Conservation (phyloP, 2,797 vertebrate species). For the Cuniculus paca region DNA sequence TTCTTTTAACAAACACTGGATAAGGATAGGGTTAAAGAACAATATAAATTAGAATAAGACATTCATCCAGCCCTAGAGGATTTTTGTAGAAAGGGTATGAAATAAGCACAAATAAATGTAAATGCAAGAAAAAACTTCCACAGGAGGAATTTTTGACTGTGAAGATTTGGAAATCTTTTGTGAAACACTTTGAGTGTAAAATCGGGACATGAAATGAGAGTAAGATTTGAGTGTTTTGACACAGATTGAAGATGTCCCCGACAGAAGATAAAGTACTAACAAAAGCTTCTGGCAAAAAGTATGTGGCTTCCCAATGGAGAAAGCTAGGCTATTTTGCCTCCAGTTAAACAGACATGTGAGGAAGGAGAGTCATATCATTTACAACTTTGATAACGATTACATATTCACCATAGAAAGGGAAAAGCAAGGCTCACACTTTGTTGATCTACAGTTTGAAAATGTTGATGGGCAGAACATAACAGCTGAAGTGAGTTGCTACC, state of each 20-base stretch:
- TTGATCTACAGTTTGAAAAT: slow-evolving; percentile 23
- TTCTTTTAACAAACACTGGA: slow-evolving; percentile 22
- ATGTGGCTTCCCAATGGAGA: neutral
- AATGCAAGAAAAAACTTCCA: neutral
- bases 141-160: neutral
- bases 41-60: neutral
- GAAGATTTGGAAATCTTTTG: slow-evolving; percentile 7
- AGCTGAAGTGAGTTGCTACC: neutral
- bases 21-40: slow-evolving; percentile 42
- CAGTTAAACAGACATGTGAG: neutral
- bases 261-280: neutral
- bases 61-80: neutral
- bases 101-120: slow-evolving; percentile 43
- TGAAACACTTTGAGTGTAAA: slow-evolving; percentile 54
- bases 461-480: neutral
- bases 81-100: slow-evolving; percentile 32
- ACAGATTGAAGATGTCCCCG: neutral
- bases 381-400: neutral
- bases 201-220: slow-evolving; percentile 24
- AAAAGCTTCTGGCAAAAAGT: neutral
- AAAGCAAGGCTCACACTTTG: neutral
- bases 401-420: neutral
- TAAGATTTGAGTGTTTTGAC: neutral
- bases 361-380: slow-evolving; percentile 15
- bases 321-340: neutral